A percentile compares a stretch with the other conserved stretches of the same genome.
Evolutionary conservation across 1,140 invertebrate species (phyloP).

Genomic region (Platyscapa corneri): DNA sequence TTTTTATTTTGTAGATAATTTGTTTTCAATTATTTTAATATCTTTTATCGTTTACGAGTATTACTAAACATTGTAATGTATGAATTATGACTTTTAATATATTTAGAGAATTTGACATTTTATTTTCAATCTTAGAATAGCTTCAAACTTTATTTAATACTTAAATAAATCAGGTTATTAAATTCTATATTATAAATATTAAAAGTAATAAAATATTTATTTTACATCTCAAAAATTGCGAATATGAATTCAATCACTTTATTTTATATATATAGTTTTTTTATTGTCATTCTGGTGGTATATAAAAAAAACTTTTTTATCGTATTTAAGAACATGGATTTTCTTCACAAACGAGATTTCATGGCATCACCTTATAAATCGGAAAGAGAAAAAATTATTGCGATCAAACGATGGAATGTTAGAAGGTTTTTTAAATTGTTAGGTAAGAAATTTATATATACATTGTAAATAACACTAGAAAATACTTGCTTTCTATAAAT

Average conservation of each 20-base stretch:
- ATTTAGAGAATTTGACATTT: not conserved
- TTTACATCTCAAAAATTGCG: not conserved
- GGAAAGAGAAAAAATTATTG: conserved; percentile 44
- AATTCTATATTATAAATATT: not conserved
- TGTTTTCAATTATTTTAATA: too few relatives aligned
- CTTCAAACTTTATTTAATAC: not conserved
- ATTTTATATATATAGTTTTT: not conserved
- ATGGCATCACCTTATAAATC: conserved; percentile 42
- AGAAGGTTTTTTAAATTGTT: conserved; percentile 60
- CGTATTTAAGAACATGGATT: conserved; percentile 40
- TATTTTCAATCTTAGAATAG: not conserved
- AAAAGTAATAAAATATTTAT: not conserved
- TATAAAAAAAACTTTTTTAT: not conserved
- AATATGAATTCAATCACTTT: not conserved
- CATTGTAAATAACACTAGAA: not conserved
- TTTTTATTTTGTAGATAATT: not conserved
- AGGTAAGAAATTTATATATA: conserved; percentile 49
- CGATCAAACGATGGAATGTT: conserved; percentile 58
- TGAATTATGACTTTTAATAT: not conserved
- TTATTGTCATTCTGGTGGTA: not conserved
- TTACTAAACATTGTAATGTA: not conserved
- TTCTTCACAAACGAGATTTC: conserved; percentile 33
- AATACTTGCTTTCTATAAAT: not conserved
- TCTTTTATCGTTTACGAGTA: not conserved
- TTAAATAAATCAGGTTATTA: not conserved